Evolutionary conservation across 1,140 invertebrate genomes (phyloP).

Genomic region (Kradibia gibbosae): DNA sequence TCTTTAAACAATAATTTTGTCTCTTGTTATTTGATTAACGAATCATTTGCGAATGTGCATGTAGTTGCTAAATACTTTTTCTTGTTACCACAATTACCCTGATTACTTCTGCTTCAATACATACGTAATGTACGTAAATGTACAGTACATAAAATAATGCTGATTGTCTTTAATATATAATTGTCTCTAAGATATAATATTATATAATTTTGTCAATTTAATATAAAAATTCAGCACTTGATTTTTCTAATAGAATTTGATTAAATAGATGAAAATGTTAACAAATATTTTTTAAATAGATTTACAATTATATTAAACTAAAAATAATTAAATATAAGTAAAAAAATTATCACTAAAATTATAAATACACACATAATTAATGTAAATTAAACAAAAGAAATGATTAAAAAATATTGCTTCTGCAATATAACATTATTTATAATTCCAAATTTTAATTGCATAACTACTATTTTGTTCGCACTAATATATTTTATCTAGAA

Average conservation of each 20-base stretch:
- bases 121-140: no score
- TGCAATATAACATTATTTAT: slow-evolving; percentile 5
- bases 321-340: background rate
- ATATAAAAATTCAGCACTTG: no score
- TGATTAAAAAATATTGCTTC: background rate
- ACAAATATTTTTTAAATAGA: no score
- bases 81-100: background rate
- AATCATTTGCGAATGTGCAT: background rate
- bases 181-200: no score
- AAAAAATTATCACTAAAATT: no score
- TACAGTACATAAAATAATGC: no score
- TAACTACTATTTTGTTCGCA: slow-evolving; percentile 28
- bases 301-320: background rate
- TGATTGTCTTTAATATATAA: no score
- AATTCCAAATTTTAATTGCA: background rate
- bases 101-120: background rate
- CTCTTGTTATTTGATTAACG: background rate
- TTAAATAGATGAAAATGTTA: no score
- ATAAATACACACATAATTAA: background rate
- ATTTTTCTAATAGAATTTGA: no score
- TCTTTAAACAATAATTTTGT: background rate
- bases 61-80: background rate
- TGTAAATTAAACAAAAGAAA: background rate
- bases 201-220: no score
- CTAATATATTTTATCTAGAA: background rate